Evolutionary conservation across 2,797 vertebrate species (phyloP).

Genomic region (Catharus ustulatus): DNA sequence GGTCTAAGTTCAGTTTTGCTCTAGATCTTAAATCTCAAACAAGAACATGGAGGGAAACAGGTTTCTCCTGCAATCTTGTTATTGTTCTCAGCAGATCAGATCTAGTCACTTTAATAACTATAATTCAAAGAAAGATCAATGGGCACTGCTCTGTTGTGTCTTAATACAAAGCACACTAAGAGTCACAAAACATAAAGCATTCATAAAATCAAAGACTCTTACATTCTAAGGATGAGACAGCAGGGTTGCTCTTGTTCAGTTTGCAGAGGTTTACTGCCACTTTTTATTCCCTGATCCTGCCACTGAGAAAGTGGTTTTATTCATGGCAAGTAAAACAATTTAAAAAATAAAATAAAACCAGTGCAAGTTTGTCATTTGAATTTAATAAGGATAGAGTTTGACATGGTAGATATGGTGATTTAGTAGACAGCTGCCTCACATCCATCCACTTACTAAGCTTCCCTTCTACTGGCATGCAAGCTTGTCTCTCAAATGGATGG

Average conservation of each 20-base stretch:
- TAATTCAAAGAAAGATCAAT: conserved; percentile 27
- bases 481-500: neutral
- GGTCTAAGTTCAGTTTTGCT: neutral
- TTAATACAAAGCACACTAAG: neutral
- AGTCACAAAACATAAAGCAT: conserved; percentile 27
- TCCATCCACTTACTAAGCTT: neutral
- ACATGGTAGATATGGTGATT: neutral
- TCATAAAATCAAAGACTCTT: conserved; percentile 29
- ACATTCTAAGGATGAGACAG: neutral
- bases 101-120: neutral
- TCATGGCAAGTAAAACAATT: neutral
- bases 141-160: neutral
- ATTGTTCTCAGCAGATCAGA: conserved; percentile 7
- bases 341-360: neutral
- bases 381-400: neutral
- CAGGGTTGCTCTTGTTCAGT: neutral
- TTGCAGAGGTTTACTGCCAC: neutral
- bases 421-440: neutral
- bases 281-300: neutral
- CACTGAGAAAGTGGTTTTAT: neutral
- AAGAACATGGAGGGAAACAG: neutral
- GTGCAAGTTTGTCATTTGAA: neutral
- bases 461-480: neutral
- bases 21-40: neutral
- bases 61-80: neutral